Evolutionary conservation across 2,888 invertebrate species (phyloP), one percentile per base, ranked within the genome.

Genomic region (Lymantria dispar): DNA sequence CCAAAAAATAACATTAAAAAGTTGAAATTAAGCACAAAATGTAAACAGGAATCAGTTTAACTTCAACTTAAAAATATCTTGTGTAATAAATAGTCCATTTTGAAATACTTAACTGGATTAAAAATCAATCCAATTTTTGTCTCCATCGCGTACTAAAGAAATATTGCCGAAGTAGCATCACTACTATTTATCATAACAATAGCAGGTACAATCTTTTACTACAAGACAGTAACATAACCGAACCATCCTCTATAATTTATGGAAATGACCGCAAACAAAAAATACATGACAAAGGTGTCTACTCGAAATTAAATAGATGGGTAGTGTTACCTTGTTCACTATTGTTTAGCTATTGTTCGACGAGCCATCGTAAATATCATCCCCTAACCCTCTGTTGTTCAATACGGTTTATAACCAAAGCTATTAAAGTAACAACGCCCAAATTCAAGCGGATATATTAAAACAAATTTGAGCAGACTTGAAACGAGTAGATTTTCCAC

Each of bases 221-320:
- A 76, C 74, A 77, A 72, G 71, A 68, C 66, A 69, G 66, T 60
- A 68, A 70, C 64, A 72, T 62, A 57, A 68, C 69, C 75, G 72
- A 72, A 70, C 78, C 80, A 76, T 83, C 85, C 83, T 80, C 78
- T 77, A 73, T 87, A 90, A 89, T 90, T 89, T 91, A 91, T 91
- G 90, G 87, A 88, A 87, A 90, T 87, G 80, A 80, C 86, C 84
- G 80, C 83, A 76, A 84, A 89, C 89, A 89, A 89, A 33, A 88
- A 88, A 87, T 85, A 76, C 76, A 78, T 76, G 81, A 90, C 90
- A 87, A 87, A 87, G 87, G 90, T 91, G 89, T 89, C 87, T 88
- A 89, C 86, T 84, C 81, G 76, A 89, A 86, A 90, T 88, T 87
- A 87, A 88, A 83, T 87, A 83, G 87, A 90, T 87, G 87, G 87